Conservation (phyloP, 2,113 vertebrate genomes). For the Baryphthengus martii region DNA sequence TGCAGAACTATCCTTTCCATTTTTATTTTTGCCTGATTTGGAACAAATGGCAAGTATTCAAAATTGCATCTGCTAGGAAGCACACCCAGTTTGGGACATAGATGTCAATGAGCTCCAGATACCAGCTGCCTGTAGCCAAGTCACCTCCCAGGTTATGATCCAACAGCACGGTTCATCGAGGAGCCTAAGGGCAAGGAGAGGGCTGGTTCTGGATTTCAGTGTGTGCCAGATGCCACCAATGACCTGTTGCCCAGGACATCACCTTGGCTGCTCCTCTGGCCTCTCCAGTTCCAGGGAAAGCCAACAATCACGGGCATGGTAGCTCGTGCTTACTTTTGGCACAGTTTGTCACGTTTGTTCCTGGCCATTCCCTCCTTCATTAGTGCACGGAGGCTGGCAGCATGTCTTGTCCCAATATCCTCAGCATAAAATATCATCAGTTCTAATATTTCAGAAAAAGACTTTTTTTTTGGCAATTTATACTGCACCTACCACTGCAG, state of each 20-base stretch:
- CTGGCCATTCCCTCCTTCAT: not conserved
- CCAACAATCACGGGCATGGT: fast-evolving
- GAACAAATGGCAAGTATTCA: not conserved
- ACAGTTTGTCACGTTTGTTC: not conserved
- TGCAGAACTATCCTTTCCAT: not conserved
- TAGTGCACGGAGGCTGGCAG: not conserved
- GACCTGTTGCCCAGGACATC: not conserved
- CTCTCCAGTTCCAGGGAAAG: not conserved
- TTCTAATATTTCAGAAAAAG: not conserved
- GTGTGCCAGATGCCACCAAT: too few species aligned
- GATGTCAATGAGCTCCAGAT: not conserved
- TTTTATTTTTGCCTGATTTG: not conserved
- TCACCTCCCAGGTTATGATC: fast-evolving
- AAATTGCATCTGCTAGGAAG: not conserved
- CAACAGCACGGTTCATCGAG: not conserved
- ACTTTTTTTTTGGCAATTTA: not conserved
- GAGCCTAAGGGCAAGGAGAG: not conserved
- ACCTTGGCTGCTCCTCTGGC: not conserved
- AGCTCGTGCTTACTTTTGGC: not conserved
- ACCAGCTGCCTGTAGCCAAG: not conserved
- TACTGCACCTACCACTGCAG: not conserved
- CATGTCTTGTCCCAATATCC: not conserved
- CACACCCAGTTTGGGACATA: not conserved
- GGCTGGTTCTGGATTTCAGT: not conserved
- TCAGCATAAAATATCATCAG: not conserved